Conservation (phyloP, 2,113 vertebrate genomes). For the Echinops telfairi region DNA sequence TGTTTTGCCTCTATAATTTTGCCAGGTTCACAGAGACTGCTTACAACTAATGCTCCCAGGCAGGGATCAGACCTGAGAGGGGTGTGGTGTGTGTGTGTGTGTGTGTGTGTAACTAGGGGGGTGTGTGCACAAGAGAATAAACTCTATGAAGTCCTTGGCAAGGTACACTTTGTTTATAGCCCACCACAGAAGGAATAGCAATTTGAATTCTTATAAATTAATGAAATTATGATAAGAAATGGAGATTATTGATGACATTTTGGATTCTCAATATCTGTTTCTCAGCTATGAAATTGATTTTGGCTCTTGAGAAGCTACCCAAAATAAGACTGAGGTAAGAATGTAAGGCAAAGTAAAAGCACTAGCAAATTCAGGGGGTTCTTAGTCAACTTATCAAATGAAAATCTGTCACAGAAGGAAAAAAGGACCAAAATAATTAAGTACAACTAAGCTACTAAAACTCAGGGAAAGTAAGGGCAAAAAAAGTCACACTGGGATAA, state of each 20-base stretch:
- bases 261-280: constrained; percentile 50
- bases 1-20: constrained; percentile 49
- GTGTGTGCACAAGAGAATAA: not conserved
- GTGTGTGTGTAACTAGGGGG: not conserved
- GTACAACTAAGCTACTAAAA: constrained; percentile 1
- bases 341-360: constrained; percentile 28
- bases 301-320: not conserved
- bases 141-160: not conserved
- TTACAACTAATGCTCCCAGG: constrained; percentile 17
- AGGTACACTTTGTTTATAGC: not conserved
- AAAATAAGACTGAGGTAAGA: constrained; percentile 10
- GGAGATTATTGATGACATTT: not conserved
- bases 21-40: not conserved
- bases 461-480: constrained; percentile 16
- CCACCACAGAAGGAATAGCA: not conserved
- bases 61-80: constrained; percentile 12
- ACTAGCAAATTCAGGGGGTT: constrained; percentile 30
- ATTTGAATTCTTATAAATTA: not conserved
- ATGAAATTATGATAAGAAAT: constrained; percentile 28
- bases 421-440: constrained; percentile 44
- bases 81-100: not conserved
- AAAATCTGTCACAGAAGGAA: constrained; percentile 16
- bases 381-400: constrained; percentile 4
- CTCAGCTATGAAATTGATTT: constrained; percentile 34
- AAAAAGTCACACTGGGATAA: not conserved